phyloP scores from a whole-genome alignment of 2,888 invertebrate species.

The Ochropleura leucogaster region DNA sequence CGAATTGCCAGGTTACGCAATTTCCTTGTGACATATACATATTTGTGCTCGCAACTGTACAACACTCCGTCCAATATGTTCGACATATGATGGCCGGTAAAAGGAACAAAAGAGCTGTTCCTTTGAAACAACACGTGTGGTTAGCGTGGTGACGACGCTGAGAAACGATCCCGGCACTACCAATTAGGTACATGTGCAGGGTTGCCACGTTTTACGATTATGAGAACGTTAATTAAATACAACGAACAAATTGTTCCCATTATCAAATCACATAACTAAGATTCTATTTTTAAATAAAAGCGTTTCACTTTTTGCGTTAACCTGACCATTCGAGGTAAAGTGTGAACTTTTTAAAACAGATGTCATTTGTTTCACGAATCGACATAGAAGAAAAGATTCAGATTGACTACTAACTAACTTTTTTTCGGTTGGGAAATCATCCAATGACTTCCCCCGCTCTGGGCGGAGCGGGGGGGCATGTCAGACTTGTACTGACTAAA shows the following conservation, averaged over 20 bases:
- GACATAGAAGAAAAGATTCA: too few relatives aligned
- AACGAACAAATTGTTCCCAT: not conserved
- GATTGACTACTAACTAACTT: too few relatives aligned
- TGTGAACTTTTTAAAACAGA: too few relatives aligned
- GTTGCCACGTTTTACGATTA: conserved; percentile 30
- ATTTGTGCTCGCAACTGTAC: not conserved
- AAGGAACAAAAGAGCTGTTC: conserved; percentile 75
- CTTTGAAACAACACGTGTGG: conserved; percentile 78
- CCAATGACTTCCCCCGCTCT: too few relatives aligned
- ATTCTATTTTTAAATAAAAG: too few relatives aligned
- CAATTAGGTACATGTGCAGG: conserved; percentile 69
- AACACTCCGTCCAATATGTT: conserved; percentile 66
- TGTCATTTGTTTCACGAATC: too few relatives aligned
- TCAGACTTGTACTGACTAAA: too few relatives aligned
- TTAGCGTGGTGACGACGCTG: conserved; percentile 66
- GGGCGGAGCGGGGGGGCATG: too few relatives aligned
- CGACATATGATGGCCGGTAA: conserved; percentile 76
- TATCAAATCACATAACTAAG: not conserved
- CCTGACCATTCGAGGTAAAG: too few relatives aligned
- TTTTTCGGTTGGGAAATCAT: too few relatives aligned
- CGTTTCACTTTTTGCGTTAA: too few relatives aligned
- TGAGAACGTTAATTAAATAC: not conserved
- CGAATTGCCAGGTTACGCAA: not conserved
- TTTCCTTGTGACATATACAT: not conserved
- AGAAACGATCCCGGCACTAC: conserved; percentile 71